Evolutionary conservation across 1,140 invertebrate genomes (phyloP).

Genomic region (Neodiprion fabricii): DNA sequence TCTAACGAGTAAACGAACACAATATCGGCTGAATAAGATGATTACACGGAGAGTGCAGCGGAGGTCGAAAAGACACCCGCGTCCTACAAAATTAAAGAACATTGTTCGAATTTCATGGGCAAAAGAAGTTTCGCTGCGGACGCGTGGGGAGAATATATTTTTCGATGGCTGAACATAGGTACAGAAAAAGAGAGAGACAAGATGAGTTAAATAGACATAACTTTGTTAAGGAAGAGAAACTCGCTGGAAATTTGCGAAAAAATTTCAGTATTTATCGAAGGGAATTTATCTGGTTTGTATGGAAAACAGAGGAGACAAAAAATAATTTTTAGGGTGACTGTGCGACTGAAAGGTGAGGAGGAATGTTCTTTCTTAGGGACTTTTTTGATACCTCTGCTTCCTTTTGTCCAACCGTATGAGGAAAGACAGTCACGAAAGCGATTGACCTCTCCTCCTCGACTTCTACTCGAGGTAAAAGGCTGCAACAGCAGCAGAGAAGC

Average conservation of each 20-base stretch:
- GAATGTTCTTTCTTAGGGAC: no score
- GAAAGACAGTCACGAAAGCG: neutral
- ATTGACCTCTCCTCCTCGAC: conserved; percentile 1
- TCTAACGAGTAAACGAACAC: conserved; percentile 27
- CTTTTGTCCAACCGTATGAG: neutral
- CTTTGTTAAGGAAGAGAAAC: neutral
- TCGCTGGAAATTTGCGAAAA: neutral
- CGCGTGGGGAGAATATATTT: neutral
- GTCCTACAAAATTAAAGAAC: neutral
- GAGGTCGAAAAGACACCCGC: neutral
- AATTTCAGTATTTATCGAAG: neutral
- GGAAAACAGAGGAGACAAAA: no score
- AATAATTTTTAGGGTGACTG: no score
- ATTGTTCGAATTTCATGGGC: neutral
- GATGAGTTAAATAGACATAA: neutral
- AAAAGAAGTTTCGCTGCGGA: neutral
- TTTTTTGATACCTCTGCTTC: no score
- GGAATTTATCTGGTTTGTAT: neutral
- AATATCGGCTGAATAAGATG: conserved; percentile 33
- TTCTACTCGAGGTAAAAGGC: neutral
- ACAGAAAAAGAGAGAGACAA: neutral
- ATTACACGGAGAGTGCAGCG: neutral
- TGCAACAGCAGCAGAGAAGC: neutral
- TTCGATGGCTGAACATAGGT: neutral
- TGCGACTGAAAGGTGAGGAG: no score